Base-by-base conservation (phyloP, 2,113 vertebrate species). In the Coptodon rendalli region DNA sequence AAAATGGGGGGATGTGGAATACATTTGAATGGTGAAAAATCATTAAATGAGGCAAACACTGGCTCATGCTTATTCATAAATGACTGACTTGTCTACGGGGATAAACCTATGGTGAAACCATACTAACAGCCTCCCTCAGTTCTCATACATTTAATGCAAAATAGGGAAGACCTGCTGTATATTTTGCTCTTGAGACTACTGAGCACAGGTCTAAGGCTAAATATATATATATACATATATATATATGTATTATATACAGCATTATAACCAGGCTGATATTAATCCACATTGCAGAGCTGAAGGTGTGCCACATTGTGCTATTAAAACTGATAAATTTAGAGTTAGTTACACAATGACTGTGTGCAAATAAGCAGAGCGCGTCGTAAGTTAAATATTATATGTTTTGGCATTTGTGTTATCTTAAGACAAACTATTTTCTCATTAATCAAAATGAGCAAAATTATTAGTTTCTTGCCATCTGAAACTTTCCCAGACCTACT, bases 21-120 rank as follows among this genome's bases (percentile, higher is more conserved):
- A 92, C 54, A 93, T 94, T 94, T 89, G 71, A 93, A 92, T 92
- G 61, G 84, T 79, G 57, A 78, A 87, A 92, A 94, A 94, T 93
- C 89, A 94, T 94, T 95, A 92, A 93, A 93, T 29, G 81, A 91
- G 90, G 89, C 57, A 92, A 93, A 92, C 85, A 86, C 82, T 73
- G 80, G 66, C 81, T 94, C 82, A 94, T 94, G 92, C 87, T 92
- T 95, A 95, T 94, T 95, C 94, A 95, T 94, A 91, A 79, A 84
- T 50, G 89, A 83, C 82, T 81, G 89, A 92, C 85, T 93, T 80
- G 92, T 93, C 93, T 91, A 81, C 66, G 50, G 89, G 90, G 92
- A 91, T 90, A 83, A 92, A 93, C 83, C 81, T 93, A 91, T 87
- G 38, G 87, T 86, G 54, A 86, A 92, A 80, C 56, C 71, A 36